Conservation (phyloP, 2,797 vertebrate genomes). For the Gephyroberyx darwinii region DNA sequence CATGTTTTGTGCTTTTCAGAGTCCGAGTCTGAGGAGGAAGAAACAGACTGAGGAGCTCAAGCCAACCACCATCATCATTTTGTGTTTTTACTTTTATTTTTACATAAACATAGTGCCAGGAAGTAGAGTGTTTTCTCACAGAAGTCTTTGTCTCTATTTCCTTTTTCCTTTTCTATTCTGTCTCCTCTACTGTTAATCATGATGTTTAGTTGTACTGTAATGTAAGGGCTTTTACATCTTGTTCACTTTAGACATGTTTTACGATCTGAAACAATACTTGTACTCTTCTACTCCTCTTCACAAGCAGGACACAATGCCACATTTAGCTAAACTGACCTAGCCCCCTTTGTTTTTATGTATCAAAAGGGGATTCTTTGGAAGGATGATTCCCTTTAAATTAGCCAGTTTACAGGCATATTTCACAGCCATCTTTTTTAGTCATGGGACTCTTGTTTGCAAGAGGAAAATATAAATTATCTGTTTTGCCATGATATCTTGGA, state of each 20-base stretch:
- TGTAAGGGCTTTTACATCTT: slow-evolving; percentile 85
- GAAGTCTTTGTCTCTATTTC: slow-evolving; percentile 80
- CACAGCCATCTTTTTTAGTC: slow-evolving; percentile 47
- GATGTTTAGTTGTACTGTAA: slow-evolving; percentile 86
- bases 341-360: slow-evolving; percentile 37
- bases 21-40: slow-evolving; percentile 93
- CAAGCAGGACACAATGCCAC: slow-evolving; percentile 55
- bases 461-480: slow-evolving; percentile 35
- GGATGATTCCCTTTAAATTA: slow-evolving; percentile 50
- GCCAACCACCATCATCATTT: slow-evolving; percentile 55
- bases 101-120: slow-evolving; percentile 82
- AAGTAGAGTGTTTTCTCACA: slow-evolving; percentile 86
- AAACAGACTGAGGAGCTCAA: slow-evolving; percentile 87
- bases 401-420: slow-evolving; percentile 50
- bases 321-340: slow-evolving; percentile 52
- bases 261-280: slow-evolving; percentile 71
- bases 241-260: slow-evolving; percentile 82
- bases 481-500: slow-evolving; percentile 42
- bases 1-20: slow-evolving; percentile 78
- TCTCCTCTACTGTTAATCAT: slow-evolving; percentile 90
- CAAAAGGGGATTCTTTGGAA: slow-evolving; percentile 28
- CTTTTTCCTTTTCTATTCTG: slow-evolving; percentile 86
- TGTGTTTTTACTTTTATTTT: slow-evolving; percentile 59
- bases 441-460: slow-evolving; percentile 41
- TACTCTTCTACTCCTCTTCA: slow-evolving; percentile 61